Conservation (phyloP, 1,140 invertebrate species). For the Pteromalus puparum region DNA sequence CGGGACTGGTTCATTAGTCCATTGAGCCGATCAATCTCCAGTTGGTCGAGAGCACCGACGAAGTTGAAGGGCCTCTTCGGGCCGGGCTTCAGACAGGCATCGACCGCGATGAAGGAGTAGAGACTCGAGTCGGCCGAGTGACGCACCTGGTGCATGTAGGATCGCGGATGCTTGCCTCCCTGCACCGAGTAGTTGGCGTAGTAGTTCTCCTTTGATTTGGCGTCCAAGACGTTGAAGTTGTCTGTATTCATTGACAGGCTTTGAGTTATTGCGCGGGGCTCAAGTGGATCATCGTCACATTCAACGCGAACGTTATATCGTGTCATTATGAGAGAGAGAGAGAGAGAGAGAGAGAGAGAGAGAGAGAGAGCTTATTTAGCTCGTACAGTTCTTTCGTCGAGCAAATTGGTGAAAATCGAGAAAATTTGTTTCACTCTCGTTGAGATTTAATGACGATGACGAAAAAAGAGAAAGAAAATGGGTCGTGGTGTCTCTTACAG, state of each 20-base stretch:
- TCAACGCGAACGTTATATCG: too few species aligned
- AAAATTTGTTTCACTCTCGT: background rate
- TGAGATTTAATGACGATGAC: background rate
- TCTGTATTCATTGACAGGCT: constrained; percentile 76
- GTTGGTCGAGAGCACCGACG: constrained; percentile 84
- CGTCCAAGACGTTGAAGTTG: constrained; percentile 89
- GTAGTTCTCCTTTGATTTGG: constrained; percentile 84
- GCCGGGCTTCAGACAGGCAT: constrained; percentile 92
- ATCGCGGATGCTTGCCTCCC: constrained; percentile 82
- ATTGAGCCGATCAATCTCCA: constrained; percentile 77
- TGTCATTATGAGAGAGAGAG: too few species aligned
- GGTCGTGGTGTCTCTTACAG: too few species aligned
- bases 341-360: too few species aligned
- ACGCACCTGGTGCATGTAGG: constrained; percentile 84
- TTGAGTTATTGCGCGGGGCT: background rate
- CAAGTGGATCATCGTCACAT: background rate
- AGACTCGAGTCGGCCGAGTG: constrained; percentile 68
- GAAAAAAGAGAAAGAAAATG: too few species aligned
- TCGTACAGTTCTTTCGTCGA: background rate
- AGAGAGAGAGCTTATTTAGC: too few species aligned
- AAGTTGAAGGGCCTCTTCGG: constrained; percentile 94
- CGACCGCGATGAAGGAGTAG: constrained; percentile 89
- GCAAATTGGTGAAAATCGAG: background rate
- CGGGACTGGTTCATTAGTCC: constrained; percentile 74
- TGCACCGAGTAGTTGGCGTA: constrained; percentile 89